These are phyloP conservation scores for Lacerta viridis DNA, from an alignment of 2,797 vertebrate species.

Conservation along the genomic window DNA sequence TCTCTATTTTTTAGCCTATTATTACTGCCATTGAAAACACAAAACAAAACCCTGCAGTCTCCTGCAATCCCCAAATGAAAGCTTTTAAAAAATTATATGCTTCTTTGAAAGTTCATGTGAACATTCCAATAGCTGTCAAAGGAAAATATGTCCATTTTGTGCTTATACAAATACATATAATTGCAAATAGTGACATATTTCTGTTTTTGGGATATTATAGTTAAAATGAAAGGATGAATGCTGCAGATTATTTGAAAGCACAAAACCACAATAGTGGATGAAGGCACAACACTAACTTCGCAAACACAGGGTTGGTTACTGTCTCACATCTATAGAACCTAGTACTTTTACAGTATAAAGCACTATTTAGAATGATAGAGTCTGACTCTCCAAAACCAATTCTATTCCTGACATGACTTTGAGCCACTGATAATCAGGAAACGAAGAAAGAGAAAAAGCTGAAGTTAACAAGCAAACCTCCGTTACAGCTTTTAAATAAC, in stretches of 20 bases:
- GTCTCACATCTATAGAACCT: conserved; percentile 16
- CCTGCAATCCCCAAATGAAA: conserved; percentile 29
- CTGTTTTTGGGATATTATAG: conserved; percentile 10
- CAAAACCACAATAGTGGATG: conserved; percentile 59
- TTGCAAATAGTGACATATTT: conserved; percentile 23
- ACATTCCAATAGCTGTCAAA: conserved; percentile 47
- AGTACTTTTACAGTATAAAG: conserved; percentile 25
- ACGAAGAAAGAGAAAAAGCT: conserved; percentile 44
- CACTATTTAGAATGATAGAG: conserved; percentile 31
- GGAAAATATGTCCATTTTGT: neutral
- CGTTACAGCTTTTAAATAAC: conserved; percentile 52
- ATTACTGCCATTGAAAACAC: conserved; percentile 48
- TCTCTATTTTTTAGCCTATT: conserved; percentile 46
- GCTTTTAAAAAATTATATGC: conserved; percentile 49
- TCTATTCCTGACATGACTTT: conserved; percentile 37
- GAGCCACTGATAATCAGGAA: conserved; percentile 39
- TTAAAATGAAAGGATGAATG: conserved; percentile 40
- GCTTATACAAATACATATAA: conserved; percentile 34
- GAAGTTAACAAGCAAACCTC: conserved; percentile 45
- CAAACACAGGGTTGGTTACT: conserved; percentile 9
- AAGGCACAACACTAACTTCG: conserved; percentile 40
- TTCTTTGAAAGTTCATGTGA: conserved; percentile 40
- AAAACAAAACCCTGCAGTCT: conserved; percentile 6
- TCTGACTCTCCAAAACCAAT: conserved; percentile 30
- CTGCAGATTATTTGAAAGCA: conserved; percentile 56